phyloP scores from a whole-genome alignment of 2,888 invertebrate species.

The Serrognathus titanus region DNA sequence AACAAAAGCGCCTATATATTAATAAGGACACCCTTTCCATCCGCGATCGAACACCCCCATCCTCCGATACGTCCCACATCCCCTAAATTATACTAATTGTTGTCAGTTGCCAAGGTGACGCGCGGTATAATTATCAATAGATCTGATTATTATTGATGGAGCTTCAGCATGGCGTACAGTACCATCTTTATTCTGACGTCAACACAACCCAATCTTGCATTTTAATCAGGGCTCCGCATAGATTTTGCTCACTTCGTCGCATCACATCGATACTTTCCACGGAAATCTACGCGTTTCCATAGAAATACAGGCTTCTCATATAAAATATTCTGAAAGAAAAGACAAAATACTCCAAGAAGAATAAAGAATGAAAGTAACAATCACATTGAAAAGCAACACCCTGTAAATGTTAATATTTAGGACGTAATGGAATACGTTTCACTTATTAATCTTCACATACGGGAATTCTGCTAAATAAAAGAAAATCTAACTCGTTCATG shows the following conservation, averaged over 20 bases:
- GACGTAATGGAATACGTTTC: no score
- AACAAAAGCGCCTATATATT: slow-evolving; percentile 39
- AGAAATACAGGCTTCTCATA: no score
- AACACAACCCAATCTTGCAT: slow-evolving; percentile 28
- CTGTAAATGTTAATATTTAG: no score
- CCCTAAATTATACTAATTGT: slow-evolving; percentile 49
- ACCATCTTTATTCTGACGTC: slow-evolving; percentile 32
- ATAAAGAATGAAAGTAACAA: no score
- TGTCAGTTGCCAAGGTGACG: slow-evolving; percentile 49
- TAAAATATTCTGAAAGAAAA: no score
- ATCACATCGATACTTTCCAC: not conserved
- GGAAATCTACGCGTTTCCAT: no score
- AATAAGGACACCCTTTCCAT: slow-evolving; percentile 38
- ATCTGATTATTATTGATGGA: slow-evolving; percentile 50
- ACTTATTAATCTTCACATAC: no score
- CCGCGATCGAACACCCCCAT: slow-evolving; percentile 32
- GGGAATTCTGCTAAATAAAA: no score
- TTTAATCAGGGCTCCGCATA: slow-evolving; percentile 29
- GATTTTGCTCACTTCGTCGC: slow-evolving; percentile 4
- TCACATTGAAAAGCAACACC: no score
- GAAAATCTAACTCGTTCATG: no score
- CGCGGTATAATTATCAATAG: slow-evolving; percentile 47
- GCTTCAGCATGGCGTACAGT: slow-evolving; percentile 35
- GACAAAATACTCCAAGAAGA: no score
- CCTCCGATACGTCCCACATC: slow-evolving; percentile 16